These are phyloP conservation scores for Hipposideros armiger DNA, from an alignment of 2,113 vertebrate species.

Conservation along the genomic window DNA sequence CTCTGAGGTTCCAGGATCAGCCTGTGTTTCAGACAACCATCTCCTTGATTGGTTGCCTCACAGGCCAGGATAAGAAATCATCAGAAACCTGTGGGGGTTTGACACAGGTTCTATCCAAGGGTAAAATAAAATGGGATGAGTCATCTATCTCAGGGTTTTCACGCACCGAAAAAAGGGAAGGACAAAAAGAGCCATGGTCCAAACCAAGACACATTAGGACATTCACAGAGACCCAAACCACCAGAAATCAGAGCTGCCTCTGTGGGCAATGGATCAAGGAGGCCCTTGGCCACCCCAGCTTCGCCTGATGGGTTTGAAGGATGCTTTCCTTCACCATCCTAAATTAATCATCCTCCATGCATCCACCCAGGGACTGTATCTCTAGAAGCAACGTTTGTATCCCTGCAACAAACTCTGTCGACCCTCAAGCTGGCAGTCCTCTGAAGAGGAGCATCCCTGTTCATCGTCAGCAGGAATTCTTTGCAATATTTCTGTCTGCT, in stretches of 20 bases:
- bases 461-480: not conserved
- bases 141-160: not conserved
- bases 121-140: not conserved
- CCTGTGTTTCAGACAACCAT: not conserved
- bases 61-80: too few species aligned
- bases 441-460: not conserved
- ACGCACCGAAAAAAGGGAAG: not conserved
- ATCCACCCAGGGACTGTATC: too few species aligned
- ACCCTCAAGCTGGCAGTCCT: accelerated
- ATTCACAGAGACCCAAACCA: not conserved
- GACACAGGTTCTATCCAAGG: not conserved
- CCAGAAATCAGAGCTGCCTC: not conserved
- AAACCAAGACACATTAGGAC: not conserved
- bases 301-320: not conserved
- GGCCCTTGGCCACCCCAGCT: not conserved
- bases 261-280: not conserved
- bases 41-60: too few species aligned
- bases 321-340: too few species aligned
- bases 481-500: not conserved
- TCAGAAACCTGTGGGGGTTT: not conserved
- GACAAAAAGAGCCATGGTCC: not conserved
- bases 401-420: too few species aligned
- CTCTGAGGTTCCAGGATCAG: not conserved
- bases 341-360: not conserved
- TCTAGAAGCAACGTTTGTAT: not conserved